Evolutionary conservation across 2,797 vertebrate species (phyloP).

Genomic region (Gallinago nigripennis): DNA sequence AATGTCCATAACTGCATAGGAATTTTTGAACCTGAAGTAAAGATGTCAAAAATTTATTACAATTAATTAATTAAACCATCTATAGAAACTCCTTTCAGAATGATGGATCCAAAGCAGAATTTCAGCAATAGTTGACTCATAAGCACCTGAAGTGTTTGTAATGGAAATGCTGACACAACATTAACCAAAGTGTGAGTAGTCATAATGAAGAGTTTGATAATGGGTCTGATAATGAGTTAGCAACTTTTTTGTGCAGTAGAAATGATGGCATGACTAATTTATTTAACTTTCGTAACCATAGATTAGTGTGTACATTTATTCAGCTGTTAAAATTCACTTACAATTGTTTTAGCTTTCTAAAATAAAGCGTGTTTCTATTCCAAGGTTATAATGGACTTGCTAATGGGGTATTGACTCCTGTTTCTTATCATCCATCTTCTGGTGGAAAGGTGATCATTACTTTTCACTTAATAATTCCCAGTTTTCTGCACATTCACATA

Average conservation of each 20-base stretch:
- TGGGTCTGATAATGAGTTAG: slow-evolving; percentile 3
- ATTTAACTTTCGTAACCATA: slow-evolving; percentile 44
- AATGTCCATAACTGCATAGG: background rate
- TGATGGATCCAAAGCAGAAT: background rate
- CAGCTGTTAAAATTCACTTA: slow-evolving; percentile 62
- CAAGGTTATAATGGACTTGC: slow-evolving; percentile 65
- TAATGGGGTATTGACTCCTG: slow-evolving; percentile 72
- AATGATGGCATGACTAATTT: slow-evolving; percentile 29
- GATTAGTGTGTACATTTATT: slow-evolving; percentile 35
- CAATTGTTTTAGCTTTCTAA: slow-evolving; percentile 56
- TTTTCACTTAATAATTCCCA: slow-evolving; percentile 57
- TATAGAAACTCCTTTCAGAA: background rate
- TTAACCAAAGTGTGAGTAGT: background rate
- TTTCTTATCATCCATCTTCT: slow-evolving; percentile 61
- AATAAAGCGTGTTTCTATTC: slow-evolving; percentile 42
- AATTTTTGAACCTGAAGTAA: background rate
- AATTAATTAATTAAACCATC: background rate
- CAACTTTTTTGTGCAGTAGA: background rate
- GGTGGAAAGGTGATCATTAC: slow-evolving; percentile 54
- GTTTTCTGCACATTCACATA: slow-evolving; percentile 41
- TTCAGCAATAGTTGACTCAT: background rate
- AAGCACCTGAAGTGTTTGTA: background rate
- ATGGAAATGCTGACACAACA: background rate
- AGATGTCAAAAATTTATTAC: background rate
- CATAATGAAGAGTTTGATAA: slow-evolving; percentile 24